phyloP scores from a whole-genome alignment of 2,113 vertebrate genomes.

The Aleadryas rufinucha region DNA sequence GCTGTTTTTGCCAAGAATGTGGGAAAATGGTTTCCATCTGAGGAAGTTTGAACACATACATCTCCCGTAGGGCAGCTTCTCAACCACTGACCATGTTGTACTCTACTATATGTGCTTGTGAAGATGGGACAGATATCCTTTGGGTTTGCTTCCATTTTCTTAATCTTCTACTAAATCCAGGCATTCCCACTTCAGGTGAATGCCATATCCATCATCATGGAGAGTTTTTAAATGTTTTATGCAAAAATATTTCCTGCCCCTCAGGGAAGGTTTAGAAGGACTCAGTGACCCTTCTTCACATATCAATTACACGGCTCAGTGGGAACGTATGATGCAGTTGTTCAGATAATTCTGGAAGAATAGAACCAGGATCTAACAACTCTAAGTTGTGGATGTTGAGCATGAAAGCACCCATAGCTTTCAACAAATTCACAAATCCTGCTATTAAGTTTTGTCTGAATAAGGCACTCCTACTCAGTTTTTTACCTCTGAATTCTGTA shows the following conservation, averaged over 20 bases:
- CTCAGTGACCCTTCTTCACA: neutral
- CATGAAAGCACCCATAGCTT: neutral
- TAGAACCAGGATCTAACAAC: neutral
- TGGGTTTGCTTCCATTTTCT: neutral
- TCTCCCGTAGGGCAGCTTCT: neutral
- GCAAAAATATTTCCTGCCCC: neutral
- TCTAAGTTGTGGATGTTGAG: neutral
- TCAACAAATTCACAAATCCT: neutral
- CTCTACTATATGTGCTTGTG: neutral
- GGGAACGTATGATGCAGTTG: neutral
- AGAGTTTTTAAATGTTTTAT: neutral
- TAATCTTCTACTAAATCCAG: neutral
- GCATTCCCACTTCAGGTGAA: neutral
- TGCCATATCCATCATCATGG: neutral
- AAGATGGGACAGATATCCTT: neutral
- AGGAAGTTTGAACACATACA: neutral
- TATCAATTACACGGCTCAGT: accelerated
- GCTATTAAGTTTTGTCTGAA: neutral
- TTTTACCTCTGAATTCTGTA: neutral
- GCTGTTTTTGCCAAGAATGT: neutral
- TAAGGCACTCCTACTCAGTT: neutral
- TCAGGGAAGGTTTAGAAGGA: neutral
- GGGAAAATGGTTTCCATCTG: neutral
- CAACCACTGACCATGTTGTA: neutral
- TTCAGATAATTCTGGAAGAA: neutral